Evolutionary conservation across 2,797 vertebrate species (phyloP), one percentile per base, ranked within the genome.

Genomic region (Anguilla megastoma): DNA sequence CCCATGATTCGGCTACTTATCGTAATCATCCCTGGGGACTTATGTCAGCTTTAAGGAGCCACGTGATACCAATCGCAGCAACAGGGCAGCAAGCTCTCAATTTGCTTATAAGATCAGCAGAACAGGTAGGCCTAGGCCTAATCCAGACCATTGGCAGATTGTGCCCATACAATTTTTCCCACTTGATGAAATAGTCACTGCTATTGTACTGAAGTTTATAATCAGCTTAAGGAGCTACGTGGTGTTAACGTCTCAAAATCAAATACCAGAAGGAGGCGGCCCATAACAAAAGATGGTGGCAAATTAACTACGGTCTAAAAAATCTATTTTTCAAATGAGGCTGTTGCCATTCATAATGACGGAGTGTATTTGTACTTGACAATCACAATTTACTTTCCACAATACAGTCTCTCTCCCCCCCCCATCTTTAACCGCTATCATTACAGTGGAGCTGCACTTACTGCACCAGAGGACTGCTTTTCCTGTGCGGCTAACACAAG

Each of bases 141-240:
- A 84, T 84, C 27, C 83, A 30, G 12, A 56, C n/a, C n/a, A 54
- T 0, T 16, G n/a, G 52, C 83, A 84, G n/a, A 33, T 14, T 54
- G 52, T 84, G 83, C 56, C 83, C 52, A 6, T 8, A 84, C 50
- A 84, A 33, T 84, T 30, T 6, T 56, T 84, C 27, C 83, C 83
- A 84, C 83, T 7, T 30, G 14, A 16, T 14, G 18, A 84, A 2
- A 27, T 14, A 54, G 21, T 2, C 30, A 14, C 9, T 52, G 48
- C 45, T 84, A 84, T 84, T 84, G 30, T 33, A 58, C 48, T 27
- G 6, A 52, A 52, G 18, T 56, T 9, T 58, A 33, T 83, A 83
- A 84, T 56, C 48, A 56, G 12, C 24, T 54, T 84, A 84, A 33
- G 27, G n/a, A 36, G n/a, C 27, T 56, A 16, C 1, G 33, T 12